These are phyloP conservation scores for Sipha maydis DNA, from an alignment of 2,888 invertebrate genomes.

Conservation along the genomic window DNA sequence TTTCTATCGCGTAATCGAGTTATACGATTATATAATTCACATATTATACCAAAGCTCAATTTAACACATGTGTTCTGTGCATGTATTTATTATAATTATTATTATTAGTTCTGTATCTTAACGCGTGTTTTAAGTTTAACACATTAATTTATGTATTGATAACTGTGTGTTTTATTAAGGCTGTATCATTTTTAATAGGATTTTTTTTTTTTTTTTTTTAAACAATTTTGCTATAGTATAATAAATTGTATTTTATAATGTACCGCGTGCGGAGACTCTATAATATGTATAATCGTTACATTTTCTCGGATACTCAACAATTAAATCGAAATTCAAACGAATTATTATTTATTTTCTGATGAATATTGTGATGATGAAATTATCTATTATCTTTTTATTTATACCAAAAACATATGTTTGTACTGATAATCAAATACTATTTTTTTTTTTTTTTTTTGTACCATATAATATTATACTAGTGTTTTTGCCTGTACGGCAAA, in stretches of 20 bases:
- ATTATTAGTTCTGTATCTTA: background rate
- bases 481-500: background rate
- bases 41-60: conserved; percentile 55
- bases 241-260: background rate
- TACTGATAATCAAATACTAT: conserved; percentile 27
- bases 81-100: background rate
- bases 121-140: background rate
- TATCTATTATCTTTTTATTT: background rate
- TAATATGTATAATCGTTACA: background rate
- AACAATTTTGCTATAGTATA: background rate
- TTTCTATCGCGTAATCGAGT: background rate
- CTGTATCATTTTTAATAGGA: background rate
- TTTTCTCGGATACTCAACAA: conserved; percentile 16
- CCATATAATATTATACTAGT: background rate
- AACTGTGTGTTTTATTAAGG: conserved; percentile 9
- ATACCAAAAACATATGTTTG: conserved; percentile 20
- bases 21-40: background rate
- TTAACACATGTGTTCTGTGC: conserved; percentile 35
- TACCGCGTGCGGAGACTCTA: background rate
- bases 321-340: conserved; percentile 55
- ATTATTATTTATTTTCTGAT: conserved; percentile 42
- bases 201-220: background rate
- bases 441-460: background rate
- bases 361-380: conserved; percentile 5
- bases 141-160: background rate